Evolutionary conservation across 1,140 invertebrate species (phyloP), one percentile per base, ranked within the genome.

Genomic region (Ceratina japonica): DNA sequence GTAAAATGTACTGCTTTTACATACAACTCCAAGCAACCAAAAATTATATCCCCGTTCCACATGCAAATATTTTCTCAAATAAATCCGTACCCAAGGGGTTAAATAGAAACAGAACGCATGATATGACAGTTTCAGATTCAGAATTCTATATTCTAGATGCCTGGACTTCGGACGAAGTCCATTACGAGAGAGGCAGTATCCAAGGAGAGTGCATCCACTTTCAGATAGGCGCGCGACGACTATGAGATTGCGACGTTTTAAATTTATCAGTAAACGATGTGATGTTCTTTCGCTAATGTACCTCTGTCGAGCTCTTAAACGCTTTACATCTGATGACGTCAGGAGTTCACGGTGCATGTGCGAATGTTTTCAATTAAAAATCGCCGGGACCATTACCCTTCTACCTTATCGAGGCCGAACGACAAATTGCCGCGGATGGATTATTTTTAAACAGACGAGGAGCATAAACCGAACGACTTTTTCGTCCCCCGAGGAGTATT

Each of bases 161-260:
- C 72, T 44, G 0, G 51, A 18, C 31, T 51, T 7, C 37, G 16
- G 31, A 63, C 37, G 73, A 74, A 59, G 75, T 82, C 64, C 76
- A 86, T 87, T 65, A 73, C 58, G 51, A 16, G n/a, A 73, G 51
- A 80, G 58, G 3, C 8, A n/a, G 22, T 31, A 31, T 68, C 74
- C 63, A 54, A 62, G 64, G 79, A 84, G 81, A 81, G 68, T 87
- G 82, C 81, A 79, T 64, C 74, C 82, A 82, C 75, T 87, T 86
- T 77, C 20, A 80, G 88, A 89, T 89, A 89, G 88, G 71, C 56
- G 8, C 52, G 52, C 20, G 22, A 63, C n/a, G 66, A 70, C 63
- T 75, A 58, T 58, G 64, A 66, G 54, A 58, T 54, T 68, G 52
- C 51, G 7, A 13, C 63, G 63, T 84, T 85, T 85, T 74, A 85